Conservation (phyloP, 2,797 vertebrate species). For the Jordanella pulchra region DNA sequence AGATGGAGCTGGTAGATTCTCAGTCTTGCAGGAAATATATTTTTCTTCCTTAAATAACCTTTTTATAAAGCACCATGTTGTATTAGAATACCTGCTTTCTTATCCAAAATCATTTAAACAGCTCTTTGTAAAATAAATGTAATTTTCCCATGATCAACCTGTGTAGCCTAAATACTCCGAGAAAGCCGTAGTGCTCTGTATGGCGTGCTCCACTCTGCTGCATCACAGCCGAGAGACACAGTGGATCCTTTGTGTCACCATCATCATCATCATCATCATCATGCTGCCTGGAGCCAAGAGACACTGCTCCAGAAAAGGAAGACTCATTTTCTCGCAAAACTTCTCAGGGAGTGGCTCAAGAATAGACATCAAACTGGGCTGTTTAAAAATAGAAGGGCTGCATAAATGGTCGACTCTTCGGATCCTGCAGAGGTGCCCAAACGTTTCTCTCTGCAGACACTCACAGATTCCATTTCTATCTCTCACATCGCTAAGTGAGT, state of each 20-base stretch:
- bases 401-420: constrained; percentile 50
- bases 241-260: constrained; percentile 73
- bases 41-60: background rate
- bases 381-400: constrained; percentile 76
- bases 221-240: constrained; percentile 74
- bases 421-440: constrained; percentile 24
- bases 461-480: constrained; percentile 7
- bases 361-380: constrained; percentile 79
- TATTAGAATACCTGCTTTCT: background rate
- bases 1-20: constrained; percentile 66
- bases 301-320: constrained; percentile 72
- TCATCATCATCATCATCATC: constrained; percentile 63
- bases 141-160: constrained; percentile 2
- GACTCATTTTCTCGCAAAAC: constrained; percentile 70
- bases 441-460: background rate
- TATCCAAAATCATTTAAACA: constrained; percentile 1
- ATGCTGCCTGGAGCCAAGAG: constrained; percentile 68
- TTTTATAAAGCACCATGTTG: background rate
- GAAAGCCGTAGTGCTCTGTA: constrained; percentile 47
- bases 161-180: constrained; percentile 7
- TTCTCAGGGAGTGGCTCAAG: constrained; percentile 71
- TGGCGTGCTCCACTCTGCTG: constrained; percentile 52
- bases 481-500: constrained; percentile 29
- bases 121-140: constrained; percentile 3
- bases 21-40: constrained; percentile 14